A percentile compares a stretch with the other conserved stretches of the same genome.
phyloP scores from a whole-genome alignment of 2,797 vertebrate species.

The Dendrocincla tyrannina region DNA sequence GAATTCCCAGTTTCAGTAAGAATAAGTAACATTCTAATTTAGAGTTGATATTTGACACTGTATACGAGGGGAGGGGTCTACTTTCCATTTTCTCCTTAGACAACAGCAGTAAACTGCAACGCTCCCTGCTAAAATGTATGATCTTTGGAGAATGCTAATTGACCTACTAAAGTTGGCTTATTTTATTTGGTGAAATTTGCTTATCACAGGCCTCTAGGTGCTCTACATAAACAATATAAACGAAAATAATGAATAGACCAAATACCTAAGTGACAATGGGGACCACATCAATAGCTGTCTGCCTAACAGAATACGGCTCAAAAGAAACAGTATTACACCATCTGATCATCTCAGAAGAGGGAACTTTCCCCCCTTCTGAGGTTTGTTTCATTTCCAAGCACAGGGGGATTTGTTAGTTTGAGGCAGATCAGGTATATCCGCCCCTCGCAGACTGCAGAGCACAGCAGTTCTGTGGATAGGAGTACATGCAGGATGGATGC shows the following conservation, averaged over 20 bases:
- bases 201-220: conserved; percentile 66
- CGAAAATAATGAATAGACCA: conserved; percentile 66
- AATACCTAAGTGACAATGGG: conserved; percentile 62
- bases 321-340: conserved; percentile 27
- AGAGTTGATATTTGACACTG: conserved; percentile 38
- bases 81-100: conserved; percentile 43
- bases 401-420: conserved; percentile 54
- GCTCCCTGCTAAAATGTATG: conserved; percentile 24
- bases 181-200: conserved; percentile 62
- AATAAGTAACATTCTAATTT: conserved; percentile 62
- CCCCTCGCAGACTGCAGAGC: conserved; percentile 34
- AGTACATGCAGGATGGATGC: neutral
- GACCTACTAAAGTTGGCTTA: conserved; percentile 65
- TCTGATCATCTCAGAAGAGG: conserved; percentile 29
- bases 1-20: conserved; percentile 60
- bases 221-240: conserved; percentile 66
- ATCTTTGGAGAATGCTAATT: conserved; percentile 67
- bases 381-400: conserved; percentile 26
- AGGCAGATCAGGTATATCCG: neutral
- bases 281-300: conserved; percentile 63
- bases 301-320: neutral
- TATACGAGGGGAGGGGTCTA: neutral
- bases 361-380: neutral
- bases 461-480: neutral
- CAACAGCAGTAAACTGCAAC: conserved; percentile 26